phyloP scores from a whole-genome alignment of 2,888 invertebrate genomes.

The Trachelus tabidus region DNA sequence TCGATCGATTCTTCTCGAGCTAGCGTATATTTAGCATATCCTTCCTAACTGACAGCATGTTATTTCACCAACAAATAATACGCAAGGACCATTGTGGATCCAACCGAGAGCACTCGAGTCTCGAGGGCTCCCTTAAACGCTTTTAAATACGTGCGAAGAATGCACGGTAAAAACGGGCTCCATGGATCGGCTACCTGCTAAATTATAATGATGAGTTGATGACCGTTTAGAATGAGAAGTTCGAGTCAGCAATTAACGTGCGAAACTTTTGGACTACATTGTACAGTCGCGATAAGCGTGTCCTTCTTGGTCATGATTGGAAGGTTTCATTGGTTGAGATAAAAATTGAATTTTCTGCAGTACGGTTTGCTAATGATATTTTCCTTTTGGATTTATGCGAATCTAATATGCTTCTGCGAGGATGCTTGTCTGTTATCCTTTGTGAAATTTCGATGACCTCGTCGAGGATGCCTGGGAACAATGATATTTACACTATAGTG shows the following conservation, averaged over 20 bases:
- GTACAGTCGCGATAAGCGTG: background rate
- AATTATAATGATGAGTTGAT: slow-evolving; percentile 34
- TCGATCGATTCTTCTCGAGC: slow-evolving; percentile 50
- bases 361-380: too few relatives aligned
- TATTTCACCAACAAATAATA: slow-evolving; percentile 63
- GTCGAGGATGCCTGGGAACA: slow-evolving; percentile 5
- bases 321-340: background rate
- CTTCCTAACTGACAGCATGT: slow-evolving; percentile 59
- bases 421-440: background rate
- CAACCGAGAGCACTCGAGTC: slow-evolving; percentile 48
- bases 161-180: slow-evolving; percentile 20
- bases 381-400: background rate
- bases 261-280: background rate
- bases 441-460: background rate
- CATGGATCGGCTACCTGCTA: slow-evolving; percentile 29
- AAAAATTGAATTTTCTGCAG: background rate
- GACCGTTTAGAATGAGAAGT: slow-evolving; percentile 26
- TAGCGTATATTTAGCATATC: slow-evolving; percentile 60
- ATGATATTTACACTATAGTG: slow-evolving; percentile 20
- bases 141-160: slow-evolving; percentile 54
- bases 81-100: slow-evolving; percentile 50
- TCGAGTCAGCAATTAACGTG: slow-evolving; percentile 26
- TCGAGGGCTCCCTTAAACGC: slow-evolving; percentile 54
- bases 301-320: background rate
- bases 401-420: background rate